Conservation (phyloP, 2,797 vertebrate genomes). For the Paedocypris micromegethes region DNA sequence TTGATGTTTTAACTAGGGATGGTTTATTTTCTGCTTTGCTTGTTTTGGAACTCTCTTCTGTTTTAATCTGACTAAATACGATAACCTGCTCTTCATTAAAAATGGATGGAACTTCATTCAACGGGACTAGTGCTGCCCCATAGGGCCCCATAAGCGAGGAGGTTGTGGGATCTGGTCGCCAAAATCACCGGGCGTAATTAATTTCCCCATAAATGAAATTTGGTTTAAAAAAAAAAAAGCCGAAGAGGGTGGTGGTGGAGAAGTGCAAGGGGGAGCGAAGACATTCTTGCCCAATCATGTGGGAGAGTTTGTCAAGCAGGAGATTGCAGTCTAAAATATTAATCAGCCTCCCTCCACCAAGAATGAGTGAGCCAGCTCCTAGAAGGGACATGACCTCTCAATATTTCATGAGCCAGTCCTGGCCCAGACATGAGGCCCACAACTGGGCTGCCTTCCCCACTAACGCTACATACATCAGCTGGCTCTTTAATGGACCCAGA, state of each 20-base stretch:
- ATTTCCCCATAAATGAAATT: constrained; percentile 65
- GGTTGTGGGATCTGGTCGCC: constrained; percentile 52
- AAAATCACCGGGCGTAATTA: constrained; percentile 70
- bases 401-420: constrained; percentile 75
- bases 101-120: constrained; percentile 59
- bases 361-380: constrained; percentile 68
- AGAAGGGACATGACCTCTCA: constrained; percentile 73
- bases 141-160: constrained; percentile 50
- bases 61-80: constrained; percentile 63
- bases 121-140: constrained; percentile 55
- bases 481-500: constrained; percentile 67
- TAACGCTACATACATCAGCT: constrained; percentile 68
- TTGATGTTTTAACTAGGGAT: constrained; percentile 29
- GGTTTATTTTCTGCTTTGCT: constrained; percentile 55
- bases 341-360: constrained; percentile 62
- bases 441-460: constrained; percentile 68
- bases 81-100: constrained; percentile 64
- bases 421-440: constrained; percentile 66
- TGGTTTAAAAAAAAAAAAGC: constrained; percentile 57
- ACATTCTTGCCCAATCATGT: constrained; percentile 68
- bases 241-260: constrained; percentile 37
- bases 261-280: constrained; percentile 38
- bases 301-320: constrained; percentile 80
- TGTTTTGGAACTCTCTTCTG: constrained; percentile 53
- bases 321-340: constrained; percentile 82